Conservation (phyloP, 2,888 invertebrate species). For the Entomobrya proxima region DNA sequence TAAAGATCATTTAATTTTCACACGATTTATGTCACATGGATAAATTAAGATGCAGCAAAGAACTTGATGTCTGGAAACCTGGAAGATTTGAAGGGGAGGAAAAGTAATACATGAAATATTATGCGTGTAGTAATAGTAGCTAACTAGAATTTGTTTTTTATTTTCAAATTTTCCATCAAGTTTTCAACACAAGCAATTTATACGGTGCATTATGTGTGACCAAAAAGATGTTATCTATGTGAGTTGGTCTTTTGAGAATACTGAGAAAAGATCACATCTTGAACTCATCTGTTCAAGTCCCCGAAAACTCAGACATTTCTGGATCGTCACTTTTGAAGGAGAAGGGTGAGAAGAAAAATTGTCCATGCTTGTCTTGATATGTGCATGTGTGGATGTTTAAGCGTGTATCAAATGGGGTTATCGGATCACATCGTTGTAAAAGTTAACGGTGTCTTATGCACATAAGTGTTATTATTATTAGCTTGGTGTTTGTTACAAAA, state of each 20-base stretch:
- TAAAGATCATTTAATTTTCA: slow-evolving; percentile 36
- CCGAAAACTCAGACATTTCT: background rate
- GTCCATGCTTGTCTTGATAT: background rate
- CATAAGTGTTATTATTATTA: background rate
- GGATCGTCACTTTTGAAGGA: slow-evolving; percentile 10
- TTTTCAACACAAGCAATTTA: slow-evolving; percentile 9
- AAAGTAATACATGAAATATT: slow-evolving; percentile 2
- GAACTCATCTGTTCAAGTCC: slow-evolving; percentile 56
- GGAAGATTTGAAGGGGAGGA: background rate
- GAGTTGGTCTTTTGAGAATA: background rate
- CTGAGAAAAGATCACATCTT: slow-evolving; percentile 41
- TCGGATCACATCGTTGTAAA: slow-evolving; percentile 24
- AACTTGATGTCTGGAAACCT: background rate
- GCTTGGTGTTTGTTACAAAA: background rate
- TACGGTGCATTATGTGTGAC: background rate
- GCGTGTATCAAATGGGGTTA: slow-evolving; percentile 1
- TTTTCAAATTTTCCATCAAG: slow-evolving; percentile 13
- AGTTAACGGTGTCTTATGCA: background rate
- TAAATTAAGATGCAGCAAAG: slow-evolving; percentile 32
- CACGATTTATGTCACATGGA: slow-evolving; percentile 50
- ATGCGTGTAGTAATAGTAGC: too few species aligned
- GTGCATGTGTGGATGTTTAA: background rate
- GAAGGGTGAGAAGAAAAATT: slow-evolving; percentile 3
- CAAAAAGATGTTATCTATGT: background rate
- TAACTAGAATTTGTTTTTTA: background rate